Evolutionary conservation across 1,140 invertebrate genomes (phyloP).

Genomic region (Neomicropteryx cornuta): DNA sequence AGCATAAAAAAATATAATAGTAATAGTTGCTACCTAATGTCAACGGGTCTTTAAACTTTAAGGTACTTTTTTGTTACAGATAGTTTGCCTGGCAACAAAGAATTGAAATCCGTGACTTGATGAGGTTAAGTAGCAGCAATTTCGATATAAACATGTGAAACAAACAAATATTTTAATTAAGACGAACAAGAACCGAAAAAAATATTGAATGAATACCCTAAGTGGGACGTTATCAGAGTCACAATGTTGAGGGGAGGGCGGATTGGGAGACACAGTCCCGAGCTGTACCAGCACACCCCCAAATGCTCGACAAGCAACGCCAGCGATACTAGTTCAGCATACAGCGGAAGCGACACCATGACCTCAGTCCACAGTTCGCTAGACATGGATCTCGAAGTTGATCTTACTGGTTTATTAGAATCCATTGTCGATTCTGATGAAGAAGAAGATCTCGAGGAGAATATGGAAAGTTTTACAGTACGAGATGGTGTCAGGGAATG

Average conservation of each 20-base stretch:
- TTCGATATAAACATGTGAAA: no score
- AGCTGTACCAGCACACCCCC: constrained; percentile 70
- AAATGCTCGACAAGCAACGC: constrained; percentile 85
- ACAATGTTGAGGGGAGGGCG: constrained; percentile 43
- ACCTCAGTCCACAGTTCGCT: constrained; percentile 79
- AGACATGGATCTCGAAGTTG: constrained; percentile 79
- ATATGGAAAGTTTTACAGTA: constrained; percentile 82
- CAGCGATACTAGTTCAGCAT: constrained; percentile 90
- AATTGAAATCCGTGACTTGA: no score
- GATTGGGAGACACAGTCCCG: constrained; percentile 41
- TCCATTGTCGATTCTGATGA: constrained; percentile 92
- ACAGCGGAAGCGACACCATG: constrained; percentile 94
- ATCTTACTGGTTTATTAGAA: constrained; percentile 85
- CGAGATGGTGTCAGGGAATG: constrained; percentile 93
- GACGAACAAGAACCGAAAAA: no score
- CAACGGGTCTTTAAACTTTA: no score
- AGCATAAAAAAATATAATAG: no score
- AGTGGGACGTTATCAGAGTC: no score
- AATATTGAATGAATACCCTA: no score
- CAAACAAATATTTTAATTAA: no score
- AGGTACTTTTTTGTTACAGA: no score
- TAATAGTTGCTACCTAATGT: no score
- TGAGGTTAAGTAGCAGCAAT: no score
- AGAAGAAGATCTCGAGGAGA: constrained; percentile 86
- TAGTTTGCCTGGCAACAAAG: no score